phyloP scores from a whole-genome alignment of 1,140 invertebrate species.

The Euura saliciscinereae region DNA sequence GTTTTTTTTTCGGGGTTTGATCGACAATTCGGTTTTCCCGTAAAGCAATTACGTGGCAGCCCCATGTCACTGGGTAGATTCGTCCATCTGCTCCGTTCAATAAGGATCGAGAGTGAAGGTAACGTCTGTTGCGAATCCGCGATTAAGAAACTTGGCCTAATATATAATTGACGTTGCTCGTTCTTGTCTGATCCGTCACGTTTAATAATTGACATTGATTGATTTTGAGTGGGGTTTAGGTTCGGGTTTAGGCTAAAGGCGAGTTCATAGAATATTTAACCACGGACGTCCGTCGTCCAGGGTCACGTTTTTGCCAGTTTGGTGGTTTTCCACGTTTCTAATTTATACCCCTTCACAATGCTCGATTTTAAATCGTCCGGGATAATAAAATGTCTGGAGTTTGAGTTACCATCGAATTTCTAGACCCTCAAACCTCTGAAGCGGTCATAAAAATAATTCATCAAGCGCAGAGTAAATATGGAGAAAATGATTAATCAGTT shows the following conservation, averaged over 20 bases:
- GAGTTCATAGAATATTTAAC: constrained; percentile 6
- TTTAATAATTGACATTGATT: constrained; percentile 4
- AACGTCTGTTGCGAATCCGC: not conserved
- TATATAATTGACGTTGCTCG: not conserved
- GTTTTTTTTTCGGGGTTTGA: not conserved
- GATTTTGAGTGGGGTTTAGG: constrained; percentile 2
- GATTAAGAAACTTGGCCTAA: not conserved
- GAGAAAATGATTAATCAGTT: too few species aligned
- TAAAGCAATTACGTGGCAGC: not conserved
- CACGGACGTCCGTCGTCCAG: not conserved
- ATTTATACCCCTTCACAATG: not conserved
- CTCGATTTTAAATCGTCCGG: not conserved
- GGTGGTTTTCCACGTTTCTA: not conserved
- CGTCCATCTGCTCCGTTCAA: not conserved
- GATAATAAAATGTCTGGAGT: too few species aligned
- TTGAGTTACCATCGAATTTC: too few species aligned
- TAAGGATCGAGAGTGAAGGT: not conserved
- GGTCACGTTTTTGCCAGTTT: not conserved
- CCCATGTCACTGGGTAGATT: not conserved
- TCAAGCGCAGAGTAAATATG: too few species aligned
- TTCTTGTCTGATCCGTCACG: not conserved
- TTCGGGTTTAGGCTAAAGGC: not conserved
- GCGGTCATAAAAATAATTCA: too few species aligned
- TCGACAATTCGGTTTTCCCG: not conserved
- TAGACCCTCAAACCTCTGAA: too few species aligned